A percentile compares a stretch with the other conserved stretches of the same genome.
These are phyloP conservation scores for Sepiola atlantica DNA, from an alignment of 2,888 invertebrate genomes.

Conservation along the genomic window DNA sequence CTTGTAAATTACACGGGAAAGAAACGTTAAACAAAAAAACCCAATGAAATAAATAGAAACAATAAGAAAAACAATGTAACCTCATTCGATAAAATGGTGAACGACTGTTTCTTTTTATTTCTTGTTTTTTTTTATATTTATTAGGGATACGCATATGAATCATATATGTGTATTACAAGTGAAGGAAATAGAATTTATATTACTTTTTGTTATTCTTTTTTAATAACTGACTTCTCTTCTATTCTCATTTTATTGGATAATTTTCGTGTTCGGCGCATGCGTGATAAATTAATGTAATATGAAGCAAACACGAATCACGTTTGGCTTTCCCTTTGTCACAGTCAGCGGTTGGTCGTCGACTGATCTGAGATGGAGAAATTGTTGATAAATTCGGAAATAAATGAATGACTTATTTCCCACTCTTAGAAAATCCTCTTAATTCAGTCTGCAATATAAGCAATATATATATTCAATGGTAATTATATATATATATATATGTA, in stretches of 20 bases:
- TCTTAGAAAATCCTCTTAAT: not conserved
- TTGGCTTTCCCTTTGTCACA: not conserved
- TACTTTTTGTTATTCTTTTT: not conserved
- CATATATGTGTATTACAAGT: not conserved
- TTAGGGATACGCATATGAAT: not conserved
- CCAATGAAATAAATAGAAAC: not conserved
- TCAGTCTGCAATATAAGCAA: not conserved
- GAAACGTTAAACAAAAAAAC: not conserved
- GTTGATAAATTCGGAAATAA: constrained; percentile 32
- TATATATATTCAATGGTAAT: not conserved
- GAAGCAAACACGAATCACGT: not conserved
- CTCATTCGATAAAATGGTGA: too few species aligned
- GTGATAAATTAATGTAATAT: not conserved
- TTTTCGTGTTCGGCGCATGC: not conserved
- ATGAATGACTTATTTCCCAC: not conserved
- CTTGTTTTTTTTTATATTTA: not conserved
- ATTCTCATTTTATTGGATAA: not conserved
- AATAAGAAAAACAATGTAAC: not conserved
- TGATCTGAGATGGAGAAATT: not conserved
- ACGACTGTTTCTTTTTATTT: too few species aligned
- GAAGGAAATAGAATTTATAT: not conserved
- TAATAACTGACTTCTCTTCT: not conserved
- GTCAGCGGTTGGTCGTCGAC: not conserved
- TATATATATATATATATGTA: not conserved
- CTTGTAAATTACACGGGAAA: not conserved